Percentiles rank a stretch among this genome's conserved stretches.
phyloP scores from a whole-genome alignment of 2,113 vertebrate genomes.

The Oreochromis niloticus region DNA sequence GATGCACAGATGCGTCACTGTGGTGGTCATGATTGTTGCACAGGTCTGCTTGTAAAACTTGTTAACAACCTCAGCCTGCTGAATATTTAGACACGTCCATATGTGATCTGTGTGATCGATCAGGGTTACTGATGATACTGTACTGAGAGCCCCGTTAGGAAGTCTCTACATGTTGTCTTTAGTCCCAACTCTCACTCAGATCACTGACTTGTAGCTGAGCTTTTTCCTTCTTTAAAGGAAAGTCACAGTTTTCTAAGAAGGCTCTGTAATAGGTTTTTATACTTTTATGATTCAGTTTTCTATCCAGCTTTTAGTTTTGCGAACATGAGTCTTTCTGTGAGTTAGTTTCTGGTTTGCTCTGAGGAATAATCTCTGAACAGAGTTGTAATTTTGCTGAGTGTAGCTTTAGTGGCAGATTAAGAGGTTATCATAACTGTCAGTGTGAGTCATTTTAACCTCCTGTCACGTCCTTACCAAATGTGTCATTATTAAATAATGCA shows the following conservation, averaged over 20 bases:
- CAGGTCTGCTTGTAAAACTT: background rate
- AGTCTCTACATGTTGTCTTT: background rate
- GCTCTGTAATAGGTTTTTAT: background rate
- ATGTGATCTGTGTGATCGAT: background rate
- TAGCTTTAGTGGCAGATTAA: background rate
- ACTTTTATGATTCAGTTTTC: background rate
- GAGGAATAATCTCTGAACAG: background rate
- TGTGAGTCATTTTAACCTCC: background rate
- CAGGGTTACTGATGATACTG: background rate
- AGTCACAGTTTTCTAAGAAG: background rate
- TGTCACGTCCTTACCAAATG: background rate
- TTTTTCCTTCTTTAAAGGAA: background rate
- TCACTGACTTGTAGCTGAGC: background rate
- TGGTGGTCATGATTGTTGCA: too few relatives aligned
- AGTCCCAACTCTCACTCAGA: background rate
- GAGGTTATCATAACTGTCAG: background rate
- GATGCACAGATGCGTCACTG: background rate
- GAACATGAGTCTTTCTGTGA: background rate
- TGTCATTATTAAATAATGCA: background rate
- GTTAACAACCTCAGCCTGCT: background rate
- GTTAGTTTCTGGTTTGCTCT: background rate
- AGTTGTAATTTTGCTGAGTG: background rate
- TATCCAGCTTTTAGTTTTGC: background rate
- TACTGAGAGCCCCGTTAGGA: background rate
- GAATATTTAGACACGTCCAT: background rate